A percentile compares a stretch with the other conserved stretches of the same genome.
Conservation (phyloP, 2,888 invertebrate genomes). For the Ectemnius lituratus region DNA sequence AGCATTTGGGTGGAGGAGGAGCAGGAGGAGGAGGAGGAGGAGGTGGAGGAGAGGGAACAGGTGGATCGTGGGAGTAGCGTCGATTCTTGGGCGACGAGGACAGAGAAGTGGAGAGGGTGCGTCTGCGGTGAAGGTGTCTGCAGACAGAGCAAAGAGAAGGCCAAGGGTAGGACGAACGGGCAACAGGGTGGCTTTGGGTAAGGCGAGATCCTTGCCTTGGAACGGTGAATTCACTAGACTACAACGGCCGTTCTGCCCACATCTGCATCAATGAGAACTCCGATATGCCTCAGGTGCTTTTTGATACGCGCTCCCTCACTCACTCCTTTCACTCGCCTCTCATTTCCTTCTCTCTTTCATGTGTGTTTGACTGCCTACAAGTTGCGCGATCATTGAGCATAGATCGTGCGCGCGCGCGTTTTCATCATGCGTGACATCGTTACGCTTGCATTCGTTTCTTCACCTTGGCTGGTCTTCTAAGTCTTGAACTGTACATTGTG, state of each 20-base stretch:
- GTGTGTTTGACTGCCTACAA: background rate
- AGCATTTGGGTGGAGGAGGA: too few relatives aligned
- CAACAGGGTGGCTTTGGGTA: slow-evolving; percentile 43
- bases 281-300: slow-evolving; percentile 17
- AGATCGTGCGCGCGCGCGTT: background rate
- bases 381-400: background rate
- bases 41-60: slow-evolving; percentile 64
- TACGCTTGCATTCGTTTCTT: background rate
- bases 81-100: slow-evolving; percentile 32
- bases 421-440: background rate
- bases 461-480: too few relatives aligned
- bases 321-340: background rate
- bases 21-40: slow-evolving; percentile 6
- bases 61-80: slow-evolving; percentile 69
- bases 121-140: slow-evolving; percentile 41
- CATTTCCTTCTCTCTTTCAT: background rate
- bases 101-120: slow-evolving; percentile 8
- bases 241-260: slow-evolving; percentile 33
- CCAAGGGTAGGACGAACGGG: slow-evolving; percentile 25
- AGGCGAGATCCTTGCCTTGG: slow-evolving; percentile 46
- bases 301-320: background rate
- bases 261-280: slow-evolving; percentile 50
- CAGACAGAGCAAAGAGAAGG: slow-evolving; percentile 34
- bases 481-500: background rate
- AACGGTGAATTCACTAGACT: slow-evolving; percentile 31